These are phyloP conservation scores for Incurvaria masculella DNA, from an alignment of 2,888 invertebrate genomes.

Conservation along the genomic window DNA sequence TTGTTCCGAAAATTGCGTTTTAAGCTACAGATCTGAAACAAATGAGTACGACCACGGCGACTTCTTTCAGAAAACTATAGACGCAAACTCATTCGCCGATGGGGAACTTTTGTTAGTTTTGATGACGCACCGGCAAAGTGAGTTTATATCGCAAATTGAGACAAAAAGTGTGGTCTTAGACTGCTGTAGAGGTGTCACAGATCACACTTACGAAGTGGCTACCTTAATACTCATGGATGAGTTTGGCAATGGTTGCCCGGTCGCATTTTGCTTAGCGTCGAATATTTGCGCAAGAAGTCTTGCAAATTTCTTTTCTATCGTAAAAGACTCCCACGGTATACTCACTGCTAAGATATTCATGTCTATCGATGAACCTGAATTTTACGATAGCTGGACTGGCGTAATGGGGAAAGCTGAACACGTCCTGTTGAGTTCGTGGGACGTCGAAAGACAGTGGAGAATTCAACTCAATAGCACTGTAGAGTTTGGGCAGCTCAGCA, in stretches of 20 bases:
- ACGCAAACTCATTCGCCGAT: not conserved
- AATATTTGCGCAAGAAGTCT: not conserved
- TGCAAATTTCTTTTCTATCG: not conserved
- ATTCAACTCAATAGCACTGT: not conserved
- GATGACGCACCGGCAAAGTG: not conserved
- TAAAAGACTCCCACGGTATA: not conserved
- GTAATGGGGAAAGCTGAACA: not conserved
- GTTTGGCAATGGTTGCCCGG: not conserved
- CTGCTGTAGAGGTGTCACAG: not conserved
- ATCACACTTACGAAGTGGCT: not conserved
- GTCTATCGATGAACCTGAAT: not conserved
- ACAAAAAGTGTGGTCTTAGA: not conserved
- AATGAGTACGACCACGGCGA: not conserved
- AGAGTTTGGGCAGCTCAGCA: not conserved
- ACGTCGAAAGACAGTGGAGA: not conserved
- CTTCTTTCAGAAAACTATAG: not conserved
- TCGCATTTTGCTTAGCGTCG: not conserved
- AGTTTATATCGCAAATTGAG: not conserved
- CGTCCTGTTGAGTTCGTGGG: not conserved
- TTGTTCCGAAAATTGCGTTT: not conserved
- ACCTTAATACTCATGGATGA: not conserved
- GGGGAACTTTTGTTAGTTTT: not conserved
- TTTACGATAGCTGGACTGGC: not conserved
- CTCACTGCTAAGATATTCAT: not conserved
- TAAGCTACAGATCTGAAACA: not conserved